Evolutionary conservation across 1,140 invertebrate genomes (phyloP), one percentile per base, ranked within the genome.

Genomic region (Teleopsis dalmanni): DNA sequence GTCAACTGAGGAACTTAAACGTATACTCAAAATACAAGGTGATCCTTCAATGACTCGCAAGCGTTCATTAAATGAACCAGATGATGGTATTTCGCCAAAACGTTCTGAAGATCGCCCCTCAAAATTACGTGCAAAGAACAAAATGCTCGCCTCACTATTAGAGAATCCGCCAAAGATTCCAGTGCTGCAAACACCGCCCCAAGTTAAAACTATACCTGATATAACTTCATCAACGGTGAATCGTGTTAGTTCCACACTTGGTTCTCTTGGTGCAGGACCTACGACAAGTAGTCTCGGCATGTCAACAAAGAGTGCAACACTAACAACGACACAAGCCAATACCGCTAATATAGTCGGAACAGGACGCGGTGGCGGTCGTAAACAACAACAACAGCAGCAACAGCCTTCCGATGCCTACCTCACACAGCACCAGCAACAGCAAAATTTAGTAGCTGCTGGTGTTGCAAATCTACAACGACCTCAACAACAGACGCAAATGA

Each of bases 81-180:
- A 82, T 40, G 73, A 82, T 41, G 75, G 75, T 46, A 70, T 78
- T 27, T 70, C 70, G 10, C 74, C 71, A 44, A 79, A 80, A 63
- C 70, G 79, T n/a, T 58, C 62, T 3, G 67, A 68, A 43, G 65
- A 68, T 38, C 75, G 75, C 42, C 78, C 79, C 54, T 86, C 83
- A 56, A 80, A 81, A 50, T 73, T 89, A 4, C 86, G 84, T 69
- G 80, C 88, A 65, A 85, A 83, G 59, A 95, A 95, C 71, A 84
- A 86, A 57, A 88, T 94, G 80, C 74, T 94, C 51, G 88, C 89
- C 10, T 82, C 83, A 36, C 70, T 95, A 47, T 71, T 95, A 57
- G 85, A 87, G 10, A 85, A 85, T 62, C 81, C 86, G 56, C 82
- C 85, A 42, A 78, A 83, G n/a, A 44, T 56, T 47, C 64, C 62